phyloP scores from a whole-genome alignment of 30 jellyfish, hydroid and myxozoan genomes.

The Aurelia aurita complex sp. Pacific region DNA sequence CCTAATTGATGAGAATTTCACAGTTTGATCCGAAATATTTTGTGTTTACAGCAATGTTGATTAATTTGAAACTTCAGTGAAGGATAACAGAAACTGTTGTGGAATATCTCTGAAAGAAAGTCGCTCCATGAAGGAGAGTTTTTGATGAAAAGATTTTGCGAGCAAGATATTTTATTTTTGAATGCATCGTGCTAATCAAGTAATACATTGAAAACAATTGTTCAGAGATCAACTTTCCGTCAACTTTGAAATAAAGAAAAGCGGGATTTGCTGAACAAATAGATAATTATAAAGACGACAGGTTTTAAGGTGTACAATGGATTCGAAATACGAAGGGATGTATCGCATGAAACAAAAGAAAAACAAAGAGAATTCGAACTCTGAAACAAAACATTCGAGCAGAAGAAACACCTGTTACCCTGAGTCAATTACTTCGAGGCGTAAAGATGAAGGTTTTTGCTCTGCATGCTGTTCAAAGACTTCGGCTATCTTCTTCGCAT shows the following conservation, averaged over 20 bases:
- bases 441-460: background rate
- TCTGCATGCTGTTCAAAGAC: conserved; percentile 7
- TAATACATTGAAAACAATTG: too few relatives aligned
- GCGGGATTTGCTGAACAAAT: background rate
- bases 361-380: conserved; percentile 22
- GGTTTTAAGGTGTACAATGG: conserved; percentile 38
- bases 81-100: too few relatives aligned
- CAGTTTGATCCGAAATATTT: too few relatives aligned
- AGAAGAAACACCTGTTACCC: conserved; percentile 27
- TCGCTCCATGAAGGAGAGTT: too few relatives aligned
- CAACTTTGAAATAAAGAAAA: background rate
- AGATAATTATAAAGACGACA: background rate
- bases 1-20: too few relatives aligned
- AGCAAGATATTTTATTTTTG: too few relatives aligned
- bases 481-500: conserved; percentile 4
- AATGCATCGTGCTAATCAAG: too few relatives aligned
- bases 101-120: too few relatives aligned
- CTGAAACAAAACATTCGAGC: conserved; percentile 24
- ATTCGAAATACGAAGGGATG: conserved; percentile 54
- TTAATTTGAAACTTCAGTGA: too few relatives aligned
- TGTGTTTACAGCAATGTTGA: too few relatives aligned
- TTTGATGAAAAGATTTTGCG: too few relatives aligned
- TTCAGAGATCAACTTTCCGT: background rate
- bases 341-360: conserved; percentile 49
- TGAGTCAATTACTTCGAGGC: conserved; percentile 16